Percentiles rank a stretch among this genome's conserved stretches.
These are phyloP conservation scores for Drosophila biarmipes DNA, from an alignment of 1,140 invertebrate species.

Conservation along the genomic window DNA sequence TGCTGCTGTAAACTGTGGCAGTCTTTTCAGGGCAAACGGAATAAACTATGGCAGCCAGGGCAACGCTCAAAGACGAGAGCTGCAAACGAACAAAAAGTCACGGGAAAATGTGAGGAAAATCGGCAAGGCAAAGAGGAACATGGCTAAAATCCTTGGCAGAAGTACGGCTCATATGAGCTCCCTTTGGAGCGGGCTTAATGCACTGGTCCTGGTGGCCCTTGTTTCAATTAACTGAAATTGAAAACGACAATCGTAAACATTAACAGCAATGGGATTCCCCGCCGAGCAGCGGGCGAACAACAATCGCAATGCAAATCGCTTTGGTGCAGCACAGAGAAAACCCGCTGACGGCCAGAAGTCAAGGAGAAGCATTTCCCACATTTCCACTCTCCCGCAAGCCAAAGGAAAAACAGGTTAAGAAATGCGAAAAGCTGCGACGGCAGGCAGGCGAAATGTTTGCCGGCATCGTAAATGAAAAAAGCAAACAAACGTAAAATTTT, in stretches of 20 bases:
- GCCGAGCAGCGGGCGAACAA: constrained; percentile 30
- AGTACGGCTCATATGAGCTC: constrained; percentile 2
- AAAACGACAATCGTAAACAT: constrained; percentile 78
- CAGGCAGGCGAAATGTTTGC: constrained; percentile 6
- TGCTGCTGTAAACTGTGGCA: constrained; percentile 18
- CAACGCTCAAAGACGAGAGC: constrained; percentile 20
- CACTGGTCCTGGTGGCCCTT: constrained; percentile 13
- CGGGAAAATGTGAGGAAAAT: constrained; percentile 14
- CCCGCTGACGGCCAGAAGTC: constrained; percentile 63
- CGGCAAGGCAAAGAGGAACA: constrained; percentile 9
- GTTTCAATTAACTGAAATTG: constrained; percentile 81
- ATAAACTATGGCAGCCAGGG: constrained; percentile 27
- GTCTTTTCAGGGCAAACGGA: constrained; percentile 54
- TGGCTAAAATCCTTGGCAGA: constrained; percentile 29
- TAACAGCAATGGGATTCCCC: constrained; percentile 55
- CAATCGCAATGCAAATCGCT: constrained; percentile 69
- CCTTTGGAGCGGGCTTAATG: constrained; percentile 34
- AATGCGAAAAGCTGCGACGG: constrained; percentile 11
- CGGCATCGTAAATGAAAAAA: constrained; percentile 77
- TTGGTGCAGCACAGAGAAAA: constrained; percentile 52
- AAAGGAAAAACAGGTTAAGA: constrained; percentile 59
- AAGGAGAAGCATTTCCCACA: constrained; percentile 66
- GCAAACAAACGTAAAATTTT: constrained; percentile 83
- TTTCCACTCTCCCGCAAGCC: constrained; percentile 20
- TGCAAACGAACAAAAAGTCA: constrained; percentile 1